Evolutionary conservation across 2,797 vertebrate genomes (phyloP).

Genomic region (Melopsittacus undulatus): DNA sequence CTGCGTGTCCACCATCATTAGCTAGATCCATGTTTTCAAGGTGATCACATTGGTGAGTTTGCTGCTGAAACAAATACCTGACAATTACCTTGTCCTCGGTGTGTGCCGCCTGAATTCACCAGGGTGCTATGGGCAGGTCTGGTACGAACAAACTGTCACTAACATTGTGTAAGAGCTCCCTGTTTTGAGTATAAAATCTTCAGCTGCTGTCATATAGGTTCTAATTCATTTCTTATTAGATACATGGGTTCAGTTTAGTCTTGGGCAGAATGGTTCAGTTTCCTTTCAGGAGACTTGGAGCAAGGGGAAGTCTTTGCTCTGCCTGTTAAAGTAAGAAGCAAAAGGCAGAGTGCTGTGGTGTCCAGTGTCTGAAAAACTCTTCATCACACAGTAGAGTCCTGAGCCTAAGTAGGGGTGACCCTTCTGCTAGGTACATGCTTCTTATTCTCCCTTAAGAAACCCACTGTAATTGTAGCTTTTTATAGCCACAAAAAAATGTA

Average conservation of each 20-base stretch:
- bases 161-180: not conserved
- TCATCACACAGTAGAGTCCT: rapidly evolving
- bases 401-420: not conserved
- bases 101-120: not conserved
- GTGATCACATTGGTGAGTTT: not conserved
- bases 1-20: rapidly evolving
- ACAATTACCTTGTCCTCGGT: not conserved
- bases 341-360: not conserved
- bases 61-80: not conserved
- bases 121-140: not conserved
- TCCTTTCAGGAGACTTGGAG: not conserved
- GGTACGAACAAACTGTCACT: not conserved
- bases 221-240: not conserved
- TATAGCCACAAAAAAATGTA: not conserved
- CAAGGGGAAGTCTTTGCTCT: not conserved
- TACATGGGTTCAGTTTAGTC: not conserved
- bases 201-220: not conserved
- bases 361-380: not conserved
- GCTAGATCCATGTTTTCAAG: not conserved
- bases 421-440: rapidly evolving
- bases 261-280: not conserved
- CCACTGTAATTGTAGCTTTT: not conserved
- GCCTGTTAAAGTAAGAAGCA: not conserved
- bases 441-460: not conserved
- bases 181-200: not conserved